Evolutionary conservation across 2,888 invertebrate species (phyloP), one percentile per base, ranked within the genome.

Genomic region (Agonopterix subpropinquella): DNA sequence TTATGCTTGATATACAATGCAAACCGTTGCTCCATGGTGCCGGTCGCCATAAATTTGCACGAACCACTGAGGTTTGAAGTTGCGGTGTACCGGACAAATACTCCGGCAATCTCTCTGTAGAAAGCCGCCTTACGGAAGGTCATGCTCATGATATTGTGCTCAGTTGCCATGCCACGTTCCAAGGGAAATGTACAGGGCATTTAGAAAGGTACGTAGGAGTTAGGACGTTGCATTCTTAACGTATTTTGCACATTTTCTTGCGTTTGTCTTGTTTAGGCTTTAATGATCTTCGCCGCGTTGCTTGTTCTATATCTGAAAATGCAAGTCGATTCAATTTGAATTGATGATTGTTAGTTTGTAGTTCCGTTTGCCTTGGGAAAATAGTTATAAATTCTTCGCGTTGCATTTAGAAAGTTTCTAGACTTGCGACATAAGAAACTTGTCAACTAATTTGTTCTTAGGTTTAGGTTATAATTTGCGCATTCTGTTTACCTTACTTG

Each of bases 21-120:
- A 35, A 45, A 39, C 47, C 43, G 50, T 51, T 50, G 47, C 50
- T 48, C 49, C 56, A 51, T 54, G 51, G 43, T 55, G 54, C 53
- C 54, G 53, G 62, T 55, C 59, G 56, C 61, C 65, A 70, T 76
- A 72, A 69, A 74, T 77, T 70, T 66, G 55, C 64, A 62, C 62
- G 59, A 73, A 57, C 64, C 62, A 70, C 65, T 67, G 67, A 64
- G 58, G 61, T 64, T 62, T 64, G 58, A 65, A 69, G 62, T 64
- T 63, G 65, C 62, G 62, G 65, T 67, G 53, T 60, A 57, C 54
- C 57, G 56, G 59, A 65, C 67, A 64, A 65, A 63, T 57, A 55
- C 53, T 51, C 54, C 43, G 47, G 62, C 59, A 57, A 56, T 61
- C 51, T 63, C 61, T 64, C 57, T 60, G 48, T 63, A 64, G 62